Evolutionary conservation across 2,797 vertebrate species (phyloP).

Genomic region (Remorina albescens): DNA sequence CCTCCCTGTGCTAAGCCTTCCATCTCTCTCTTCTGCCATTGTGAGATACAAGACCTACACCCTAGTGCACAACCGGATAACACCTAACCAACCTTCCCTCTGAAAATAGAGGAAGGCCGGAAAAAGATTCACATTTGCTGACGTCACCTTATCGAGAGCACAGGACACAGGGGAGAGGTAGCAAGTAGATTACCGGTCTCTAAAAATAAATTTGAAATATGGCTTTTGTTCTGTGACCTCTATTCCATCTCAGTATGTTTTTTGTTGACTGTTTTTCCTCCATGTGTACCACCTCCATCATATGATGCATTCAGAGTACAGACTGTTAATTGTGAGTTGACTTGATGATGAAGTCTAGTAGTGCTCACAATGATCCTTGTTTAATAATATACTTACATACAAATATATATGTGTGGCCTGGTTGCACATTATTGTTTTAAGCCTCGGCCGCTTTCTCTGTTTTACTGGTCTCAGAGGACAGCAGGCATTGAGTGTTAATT

Average conservation of each 20-base stretch:
- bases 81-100: constrained; percentile 62
- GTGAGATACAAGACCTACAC: constrained; percentile 61
- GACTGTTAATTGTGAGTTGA: constrained; percentile 30
- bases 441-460: constrained; percentile 83
- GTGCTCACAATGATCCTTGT: constrained; percentile 51
- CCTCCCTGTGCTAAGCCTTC: constrained; percentile 47
- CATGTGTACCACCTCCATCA: neutral
- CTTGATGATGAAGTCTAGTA: constrained; percentile 45
- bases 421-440: constrained; percentile 88
- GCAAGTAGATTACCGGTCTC: constrained; percentile 69
- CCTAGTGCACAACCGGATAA: constrained; percentile 69
- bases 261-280: constrained; percentile 36
- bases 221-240: constrained; percentile 64
- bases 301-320: neutral
- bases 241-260: constrained; percentile 20
- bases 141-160: constrained; percentile 76
- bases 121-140: constrained; percentile 73
- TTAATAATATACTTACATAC: constrained; percentile 60
- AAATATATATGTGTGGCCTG: constrained; percentile 77
- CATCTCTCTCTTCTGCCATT: constrained; percentile 47
- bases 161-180: constrained; percentile 61
- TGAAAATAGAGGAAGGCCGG: constrained; percentile 78
- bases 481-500: constrained; percentile 91
- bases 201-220: constrained; percentile 82
- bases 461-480: constrained; percentile 86